Percentiles rank a stretch among this genome's conserved stretches.
phyloP scores from a whole-genome alignment of 2,797 vertebrate genomes.

The Okamejei kenojei region DNA sequence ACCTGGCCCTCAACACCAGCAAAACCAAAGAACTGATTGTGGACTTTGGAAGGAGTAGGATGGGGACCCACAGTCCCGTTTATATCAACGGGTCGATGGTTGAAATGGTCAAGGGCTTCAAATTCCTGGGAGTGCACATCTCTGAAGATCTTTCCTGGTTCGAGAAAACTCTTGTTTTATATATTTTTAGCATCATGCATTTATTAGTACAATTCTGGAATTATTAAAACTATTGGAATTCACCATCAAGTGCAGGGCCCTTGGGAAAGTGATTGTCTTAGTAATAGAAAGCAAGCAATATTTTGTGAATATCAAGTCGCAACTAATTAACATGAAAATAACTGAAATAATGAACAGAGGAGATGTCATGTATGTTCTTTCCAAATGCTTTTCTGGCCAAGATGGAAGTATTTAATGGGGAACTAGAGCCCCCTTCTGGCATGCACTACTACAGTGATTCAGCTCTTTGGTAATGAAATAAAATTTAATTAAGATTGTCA shows the following conservation, averaged over 20 bases:
- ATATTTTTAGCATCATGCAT: not conserved
- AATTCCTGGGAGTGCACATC: too few relatives aligned
- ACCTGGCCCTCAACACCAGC: too few relatives aligned
- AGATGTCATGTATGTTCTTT: not conserved
- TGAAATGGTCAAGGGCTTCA: too few relatives aligned
- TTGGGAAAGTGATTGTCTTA: not conserved
- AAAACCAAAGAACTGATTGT: too few relatives aligned
- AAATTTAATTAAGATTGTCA: not conserved
- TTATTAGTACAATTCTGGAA: not conserved
- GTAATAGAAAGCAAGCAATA: not conserved
- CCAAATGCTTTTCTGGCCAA: not conserved
- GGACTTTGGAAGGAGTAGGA: too few relatives aligned
- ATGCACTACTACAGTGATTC: not conserved
- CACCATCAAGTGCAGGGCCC: not conserved
- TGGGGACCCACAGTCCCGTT: too few relatives aligned
- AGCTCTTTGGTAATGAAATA: not conserved
- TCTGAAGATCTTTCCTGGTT: too few relatives aligned
- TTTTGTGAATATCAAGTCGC: not conserved
- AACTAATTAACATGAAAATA: not conserved
- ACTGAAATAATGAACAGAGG: not conserved
- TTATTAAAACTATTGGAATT: not conserved
- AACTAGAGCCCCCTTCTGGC: not conserved
- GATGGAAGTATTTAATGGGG: not conserved
- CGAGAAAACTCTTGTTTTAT: too few relatives aligned
- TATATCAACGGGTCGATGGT: too few relatives aligned